Evolutionary conservation across 2,797 vertebrate genomes (phyloP).

Genomic region (Lacerta viridis): DNA sequence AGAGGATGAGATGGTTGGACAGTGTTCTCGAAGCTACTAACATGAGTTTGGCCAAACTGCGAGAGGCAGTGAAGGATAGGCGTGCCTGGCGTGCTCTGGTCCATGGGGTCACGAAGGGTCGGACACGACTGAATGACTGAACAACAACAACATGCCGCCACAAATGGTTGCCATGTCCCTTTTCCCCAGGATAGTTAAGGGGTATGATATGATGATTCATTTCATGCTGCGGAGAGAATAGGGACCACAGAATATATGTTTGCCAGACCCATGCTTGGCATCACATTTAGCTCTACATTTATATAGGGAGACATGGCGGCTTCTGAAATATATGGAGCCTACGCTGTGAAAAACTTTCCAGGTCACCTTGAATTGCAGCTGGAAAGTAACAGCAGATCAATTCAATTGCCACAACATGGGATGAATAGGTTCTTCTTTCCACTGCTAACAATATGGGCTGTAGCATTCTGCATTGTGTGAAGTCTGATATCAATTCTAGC

Average conservation of each 20-base stretch:
- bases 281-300: not conserved
- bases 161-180: too few relatives aligned
- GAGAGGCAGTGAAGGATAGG: too few relatives aligned
- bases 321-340: not conserved
- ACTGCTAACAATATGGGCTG: not conserved
- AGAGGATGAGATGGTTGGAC: too few relatives aligned
- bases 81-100: too few relatives aligned
- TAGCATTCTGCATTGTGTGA: not conserved
- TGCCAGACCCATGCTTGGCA: not conserved
- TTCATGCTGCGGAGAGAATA: not conserved
- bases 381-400: not conserved
- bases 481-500: not conserved
- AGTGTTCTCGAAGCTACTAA: too few relatives aligned
- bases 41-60: too few relatives aligned
- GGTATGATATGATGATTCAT: not conserved
- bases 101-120: too few relatives aligned
- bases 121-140: too few relatives aligned
- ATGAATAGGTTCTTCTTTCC: not conserved
- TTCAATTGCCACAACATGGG: not conserved
- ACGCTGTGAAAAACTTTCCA: not conserved
- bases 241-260: not conserved
- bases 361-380: not conserved
- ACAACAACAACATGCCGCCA: rapidly evolving
- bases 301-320: not conserved
- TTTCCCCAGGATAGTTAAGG: not conserved